A percentile compares a stretch with the other conserved stretches of the same genome.
Evolutionary conservation across 2,888 invertebrate species (phyloP).

Genomic region (Mimumesa dahlbomi): DNA sequence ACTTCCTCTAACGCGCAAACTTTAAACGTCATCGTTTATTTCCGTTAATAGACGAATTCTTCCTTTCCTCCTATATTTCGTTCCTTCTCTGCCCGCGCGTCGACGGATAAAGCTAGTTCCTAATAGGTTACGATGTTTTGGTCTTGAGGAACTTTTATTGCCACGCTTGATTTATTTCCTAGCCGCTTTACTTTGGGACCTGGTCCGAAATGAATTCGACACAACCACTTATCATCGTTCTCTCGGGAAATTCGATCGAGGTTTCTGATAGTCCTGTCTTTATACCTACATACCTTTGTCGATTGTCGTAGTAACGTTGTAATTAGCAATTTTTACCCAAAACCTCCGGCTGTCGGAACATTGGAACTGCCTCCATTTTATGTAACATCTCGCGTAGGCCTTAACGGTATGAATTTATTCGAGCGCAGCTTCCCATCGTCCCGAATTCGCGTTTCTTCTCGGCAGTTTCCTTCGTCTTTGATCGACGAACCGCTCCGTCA

Average conservation of each 20-base stretch:
- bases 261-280: no score
- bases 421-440: no score
- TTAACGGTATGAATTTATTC: no score
- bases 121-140: constrained; percentile 14
- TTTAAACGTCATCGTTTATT: constrained; percentile 5
- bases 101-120: neutral
- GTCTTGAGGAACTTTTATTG: neutral
- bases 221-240: neutral
- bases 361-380: no score
- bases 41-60: constrained; percentile 3
- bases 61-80: neutral
- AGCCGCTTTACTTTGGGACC: neutral
- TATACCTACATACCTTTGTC: no score
- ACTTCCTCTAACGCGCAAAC: constrained; percentile 4
- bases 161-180: constrained; percentile 13
- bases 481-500: constrained; percentile 60
- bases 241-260: no score
- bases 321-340: no score
- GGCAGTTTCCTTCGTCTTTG: constrained; percentile 63
- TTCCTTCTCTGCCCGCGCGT: neutral
- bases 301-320: no score
- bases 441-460: neutral
- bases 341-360: no score
- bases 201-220: neutral
- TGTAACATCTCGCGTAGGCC: no score